These are phyloP conservation scores for Oreochromis grahami DNA, from an alignment of 2,797 vertebrate species.

Conservation along the genomic window DNA sequence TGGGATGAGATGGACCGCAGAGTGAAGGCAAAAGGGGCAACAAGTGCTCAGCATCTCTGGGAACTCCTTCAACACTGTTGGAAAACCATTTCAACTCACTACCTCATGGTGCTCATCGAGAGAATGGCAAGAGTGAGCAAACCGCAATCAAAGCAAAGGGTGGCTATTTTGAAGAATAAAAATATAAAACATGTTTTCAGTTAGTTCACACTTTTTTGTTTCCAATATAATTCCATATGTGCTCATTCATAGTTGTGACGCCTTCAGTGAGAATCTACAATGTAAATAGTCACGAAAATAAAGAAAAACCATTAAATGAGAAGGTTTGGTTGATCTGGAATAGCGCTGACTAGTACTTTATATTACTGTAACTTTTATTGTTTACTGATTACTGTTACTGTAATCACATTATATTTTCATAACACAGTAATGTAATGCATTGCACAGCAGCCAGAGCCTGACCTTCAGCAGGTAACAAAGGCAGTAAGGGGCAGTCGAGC, in stretches of 20 bases:
- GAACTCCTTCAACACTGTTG: not conserved
- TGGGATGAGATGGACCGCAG: not conserved
- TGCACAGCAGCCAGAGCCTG: not conserved
- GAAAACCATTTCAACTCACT: not conserved
- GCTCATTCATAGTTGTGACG: not conserved
- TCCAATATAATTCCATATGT: not conserved
- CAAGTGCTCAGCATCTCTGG: not conserved
- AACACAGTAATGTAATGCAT: not conserved
- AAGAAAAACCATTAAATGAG: not conserved
- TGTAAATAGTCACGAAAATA: not conserved
- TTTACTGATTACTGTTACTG: not conserved
- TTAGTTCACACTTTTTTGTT: not conserved
- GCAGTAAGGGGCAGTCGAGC: not conserved
- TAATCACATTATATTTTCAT: not conserved
- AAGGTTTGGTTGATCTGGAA: not conserved
- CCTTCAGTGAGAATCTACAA: not conserved
- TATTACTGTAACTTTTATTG: not conserved
- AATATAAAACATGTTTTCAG: not conserved
- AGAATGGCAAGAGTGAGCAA: not conserved
- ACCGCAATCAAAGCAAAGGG: not conserved
- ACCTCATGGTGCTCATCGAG: not conserved
- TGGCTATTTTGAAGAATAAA: not conserved
- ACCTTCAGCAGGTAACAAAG: not conserved
- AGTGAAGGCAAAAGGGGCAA: not conserved
- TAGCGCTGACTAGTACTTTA: not conserved